Evolutionary conservation across 1,140 invertebrate genomes (phyloP).

Genomic region (Aleiodes sp.): DNA sequence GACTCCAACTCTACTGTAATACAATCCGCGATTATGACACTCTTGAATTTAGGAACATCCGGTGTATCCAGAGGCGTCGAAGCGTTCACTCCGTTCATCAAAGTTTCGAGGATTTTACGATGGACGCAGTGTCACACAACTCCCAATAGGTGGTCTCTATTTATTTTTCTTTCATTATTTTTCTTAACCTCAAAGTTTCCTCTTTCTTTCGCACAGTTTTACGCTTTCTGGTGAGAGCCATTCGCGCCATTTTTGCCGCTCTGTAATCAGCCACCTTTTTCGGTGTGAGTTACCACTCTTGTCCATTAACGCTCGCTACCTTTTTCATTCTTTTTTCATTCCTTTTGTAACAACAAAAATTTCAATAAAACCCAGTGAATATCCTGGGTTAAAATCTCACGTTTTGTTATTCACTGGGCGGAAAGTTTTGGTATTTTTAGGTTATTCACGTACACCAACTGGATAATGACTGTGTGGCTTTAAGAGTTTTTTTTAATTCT

Average conservation of each 20-base stretch:
- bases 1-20: neutral
- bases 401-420: neutral
- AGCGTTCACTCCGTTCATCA: constrained; percentile 9
- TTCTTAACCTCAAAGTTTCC: constrained; percentile 4
- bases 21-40: neutral
- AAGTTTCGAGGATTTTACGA: constrained; percentile 35
- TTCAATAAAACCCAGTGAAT: constrained; percentile 37
- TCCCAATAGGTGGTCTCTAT: constrained; percentile 44
- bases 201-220: constrained; percentile 32
- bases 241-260: constrained; percentile 42
- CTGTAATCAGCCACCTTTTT: constrained; percentile 49
- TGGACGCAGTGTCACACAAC: neutral
- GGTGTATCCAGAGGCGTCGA: neutral
- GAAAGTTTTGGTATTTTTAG: neutral
- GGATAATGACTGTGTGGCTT: neutral
- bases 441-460: neutral
- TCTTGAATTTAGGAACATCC: neutral
- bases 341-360: constrained; percentile 36
- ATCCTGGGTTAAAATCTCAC: neutral
- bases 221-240: constrained; percentile 31
- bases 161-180: neutral
- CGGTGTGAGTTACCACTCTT: neutral
- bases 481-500: too few species aligned
- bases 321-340: neutral
- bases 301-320: constrained; percentile 46